A percentile compares a stretch with the other conserved stretches of the same genome.
phyloP scores from a whole-genome alignment of 2,888 invertebrate species.

The Hermaeophaga mercurialis region DNA sequence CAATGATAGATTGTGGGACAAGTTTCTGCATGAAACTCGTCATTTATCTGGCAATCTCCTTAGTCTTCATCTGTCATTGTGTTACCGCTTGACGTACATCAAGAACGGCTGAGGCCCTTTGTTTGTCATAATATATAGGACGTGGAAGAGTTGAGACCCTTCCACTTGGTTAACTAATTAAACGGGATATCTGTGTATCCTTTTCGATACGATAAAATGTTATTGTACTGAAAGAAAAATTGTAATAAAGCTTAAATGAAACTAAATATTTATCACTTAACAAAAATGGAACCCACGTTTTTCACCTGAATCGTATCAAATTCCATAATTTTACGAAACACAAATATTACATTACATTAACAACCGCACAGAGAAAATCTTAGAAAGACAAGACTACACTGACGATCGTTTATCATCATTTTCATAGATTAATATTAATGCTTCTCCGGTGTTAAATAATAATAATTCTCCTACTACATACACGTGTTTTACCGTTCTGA shows the following conservation, averaged over 20 bases:
- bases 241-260: no score
- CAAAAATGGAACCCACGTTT: no score
- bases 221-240: no score
- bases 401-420: slow-evolving; percentile 30
- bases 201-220: no score
- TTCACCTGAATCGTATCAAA: no score
- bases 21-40: slow-evolving; percentile 22
- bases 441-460: slow-evolving; percentile 22
- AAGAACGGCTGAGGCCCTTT: neutral
- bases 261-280: no score
- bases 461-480: slow-evolving; percentile 25
- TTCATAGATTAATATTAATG: slow-evolving; percentile 32
- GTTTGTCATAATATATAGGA: neutral
- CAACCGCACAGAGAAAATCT: slow-evolving; percentile 6
- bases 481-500: slow-evolving; percentile 26
- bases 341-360: slow-evolving; percentile 8
- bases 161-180: neutral
- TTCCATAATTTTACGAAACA: no score
- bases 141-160: neutral
- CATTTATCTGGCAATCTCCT: slow-evolving; percentile 32
- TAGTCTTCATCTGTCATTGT: slow-evolving; percentile 32
- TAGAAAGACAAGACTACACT: slow-evolving; percentile 11
- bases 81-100: slow-evolving; percentile 14
- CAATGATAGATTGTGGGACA: slow-evolving; percentile 20
- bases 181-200: no score